Evolutionary conservation across 2,113 vertebrate species (phyloP), one percentile per base, ranked within the genome.

Genomic region (Prunella himalayana): DNA sequence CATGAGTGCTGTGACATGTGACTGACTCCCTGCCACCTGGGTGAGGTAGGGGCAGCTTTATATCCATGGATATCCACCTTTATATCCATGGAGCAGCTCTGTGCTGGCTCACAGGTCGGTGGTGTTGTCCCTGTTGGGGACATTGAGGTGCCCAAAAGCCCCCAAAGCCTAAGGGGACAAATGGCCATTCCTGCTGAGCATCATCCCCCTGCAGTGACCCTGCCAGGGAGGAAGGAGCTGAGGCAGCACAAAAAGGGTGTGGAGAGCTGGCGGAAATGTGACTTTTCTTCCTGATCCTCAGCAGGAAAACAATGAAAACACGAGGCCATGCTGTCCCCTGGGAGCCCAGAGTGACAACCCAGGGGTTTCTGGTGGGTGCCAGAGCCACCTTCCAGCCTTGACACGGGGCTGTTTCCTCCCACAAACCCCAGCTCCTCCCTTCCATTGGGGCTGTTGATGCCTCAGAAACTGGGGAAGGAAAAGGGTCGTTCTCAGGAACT

Each of bases 151-250:
- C 57, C 50, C 28, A 11, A 49, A 68, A 2, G 1, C 1, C 25
- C 63, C 33, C 42, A 33, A 0, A 22, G 2, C 15, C 22, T 0
- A 5, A 5, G 7, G 51, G 41, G 20, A 9, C 0, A 3, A 12
- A 14, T 0, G 49, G 10, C 37, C 2, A 0, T 24, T 33, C 19
- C 65, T 10, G 4, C 15, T 0, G 2, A 33, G n/a, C n/a, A 1
- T 27, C 0, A 0, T n/a, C 15, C 15, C 39, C 19, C 7, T 13
- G 13, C 23, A 10, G 59, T 0, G 16, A 33, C 44, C 53, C 30
- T 3, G 42, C 4, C 1, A 0, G n/a, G 24, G 6, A 15, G 10
- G 82, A 47, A 84, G 53, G 44, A 35, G 91, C 91, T 54, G 86
- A 94, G 65, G 22, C 75, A 65, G 88, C 87, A 60, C 20, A 41